Base-by-base conservation (phyloP, 2,113 vertebrate genomes). In the Archocentrus centrarchus region DNA sequence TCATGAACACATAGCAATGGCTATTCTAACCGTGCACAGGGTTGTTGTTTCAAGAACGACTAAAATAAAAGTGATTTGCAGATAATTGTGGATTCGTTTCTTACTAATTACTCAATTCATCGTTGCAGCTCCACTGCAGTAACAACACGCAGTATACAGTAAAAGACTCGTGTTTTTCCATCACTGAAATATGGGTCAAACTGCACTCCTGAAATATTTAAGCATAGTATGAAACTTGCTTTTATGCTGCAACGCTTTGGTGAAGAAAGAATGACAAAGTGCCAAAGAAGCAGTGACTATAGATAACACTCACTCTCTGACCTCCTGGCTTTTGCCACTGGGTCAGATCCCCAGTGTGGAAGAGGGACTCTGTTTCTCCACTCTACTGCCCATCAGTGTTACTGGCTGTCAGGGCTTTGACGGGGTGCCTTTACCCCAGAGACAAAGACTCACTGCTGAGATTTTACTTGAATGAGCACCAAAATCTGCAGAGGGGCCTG, bases 351-450 rank as follows among this genome's bases (percentile, higher is more conserved):
- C 85, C 24, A 32, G 88, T 30, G 90, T 44, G 44, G 66, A 73
- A 37, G 30, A 80, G 64, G 77, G 68, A 88, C 41, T 24, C 32
- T 3, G 22, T 66, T 64, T 84, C 58, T 85, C 77, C 80, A 80
- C 91, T 84, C 66, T 53, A 10, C 77, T 80, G 80, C 63, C 83
- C 87, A 78, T 86, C 86, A 70, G 41, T 27, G 10, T 57, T 58
- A 27, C 15, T 27, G 78, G 44, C 86, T 90, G 92, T 89, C 92
- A 91, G 77, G 76, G 41, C 60, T 83, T 60, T 89, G 83, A 87
- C 83, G 8, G 78, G 70, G 17, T n/a, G 47, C 14, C 7, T 47
- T 59, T 75, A 61, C 82, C 82, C 85, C 66, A 55, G 61, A 81
- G 88, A 91, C 62, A 32, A 2, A 79, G 24, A 39, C 73, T 64